Conservation (phyloP, 2,113 vertebrate species). For the Phalacrocorax aristotelis region DNA sequence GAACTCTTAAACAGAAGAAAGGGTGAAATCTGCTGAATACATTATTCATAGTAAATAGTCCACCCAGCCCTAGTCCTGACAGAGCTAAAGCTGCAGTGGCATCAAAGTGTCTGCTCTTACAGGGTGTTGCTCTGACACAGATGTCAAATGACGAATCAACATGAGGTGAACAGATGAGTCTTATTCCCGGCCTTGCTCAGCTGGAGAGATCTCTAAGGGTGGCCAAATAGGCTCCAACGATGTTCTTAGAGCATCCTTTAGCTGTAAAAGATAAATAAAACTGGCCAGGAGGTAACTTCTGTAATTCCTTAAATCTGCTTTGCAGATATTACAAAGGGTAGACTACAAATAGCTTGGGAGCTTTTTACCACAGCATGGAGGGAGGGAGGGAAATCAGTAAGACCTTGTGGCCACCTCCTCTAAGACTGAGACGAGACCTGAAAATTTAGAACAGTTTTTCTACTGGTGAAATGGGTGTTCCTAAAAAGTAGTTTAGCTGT, state of each 20-base stretch:
- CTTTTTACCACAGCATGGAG: not conserved
- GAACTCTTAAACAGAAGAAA: constrained; percentile 32
- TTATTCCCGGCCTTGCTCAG: constrained; percentile 24
- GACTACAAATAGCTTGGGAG: not conserved
- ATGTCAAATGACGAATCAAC: constrained; percentile 56
- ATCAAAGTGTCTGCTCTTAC: constrained; percentile 47
- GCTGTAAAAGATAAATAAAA: constrained; percentile 54
- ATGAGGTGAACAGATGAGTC: constrained; percentile 62
- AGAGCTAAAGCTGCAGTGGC: constrained; percentile 28
- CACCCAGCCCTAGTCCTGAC: not conserved
- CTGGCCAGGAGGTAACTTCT: constrained; percentile 31
- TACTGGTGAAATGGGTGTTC: not conserved
- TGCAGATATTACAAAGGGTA: not conserved
- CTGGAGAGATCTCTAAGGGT: constrained; percentile 23
- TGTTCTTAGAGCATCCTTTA: constrained; percentile 9
- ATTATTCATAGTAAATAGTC: constrained; percentile 34
- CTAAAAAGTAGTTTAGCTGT: not conserved
- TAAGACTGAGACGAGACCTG: not conserved
- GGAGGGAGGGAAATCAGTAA: not conserved
- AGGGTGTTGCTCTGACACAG: constrained; percentile 42
- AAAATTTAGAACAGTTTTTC: not conserved
- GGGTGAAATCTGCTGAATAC: constrained; percentile 42
- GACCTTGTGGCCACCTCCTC: not conserved
- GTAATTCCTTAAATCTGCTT: constrained; percentile 27
- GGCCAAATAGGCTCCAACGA: constrained; percentile 13